These are phyloP conservation scores for Epizoanthus rinbou DNA, from an alignment of 92 coral and sea anemone species.

Conservation along the genomic window DNA sequence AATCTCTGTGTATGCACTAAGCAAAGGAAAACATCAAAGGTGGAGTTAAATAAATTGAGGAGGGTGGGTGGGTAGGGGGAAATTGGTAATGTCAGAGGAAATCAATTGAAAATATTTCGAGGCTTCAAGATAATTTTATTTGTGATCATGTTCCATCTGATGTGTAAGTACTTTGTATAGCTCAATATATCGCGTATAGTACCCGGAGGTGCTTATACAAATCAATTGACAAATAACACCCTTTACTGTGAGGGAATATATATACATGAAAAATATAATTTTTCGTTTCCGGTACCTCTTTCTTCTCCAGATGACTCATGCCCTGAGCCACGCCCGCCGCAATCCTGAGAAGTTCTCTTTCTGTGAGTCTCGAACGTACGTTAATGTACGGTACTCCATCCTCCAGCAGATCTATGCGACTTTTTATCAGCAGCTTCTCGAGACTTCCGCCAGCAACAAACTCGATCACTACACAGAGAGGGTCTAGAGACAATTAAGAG, in stretches of 20 bases:
- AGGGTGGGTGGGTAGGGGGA: too few relatives aligned
- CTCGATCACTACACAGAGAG: conserved; percentile 74
- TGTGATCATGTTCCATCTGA: too few relatives aligned
- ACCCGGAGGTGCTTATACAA: too few relatives aligned
- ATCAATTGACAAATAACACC: too few relatives aligned
- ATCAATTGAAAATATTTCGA: too few relatives aligned
- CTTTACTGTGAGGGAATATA: too few relatives aligned
- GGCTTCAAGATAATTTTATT: too few relatives aligned
- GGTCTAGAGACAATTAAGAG: conserved; percentile 44
- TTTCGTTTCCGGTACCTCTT: conserved; percentile 39
- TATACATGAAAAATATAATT: too few relatives aligned
- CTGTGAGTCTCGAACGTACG: conserved; percentile 76
- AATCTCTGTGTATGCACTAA: conserved; percentile 80
- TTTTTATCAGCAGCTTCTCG: conserved; percentile 60
- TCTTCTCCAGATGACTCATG: conserved; percentile 76
- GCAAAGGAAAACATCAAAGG: background rate
- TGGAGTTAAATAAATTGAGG: too few relatives aligned
- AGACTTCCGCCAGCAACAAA: conserved; percentile 79
- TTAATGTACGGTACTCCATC: conserved; percentile 56
- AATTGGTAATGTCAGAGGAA: too few relatives aligned
- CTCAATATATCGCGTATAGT: too few relatives aligned
- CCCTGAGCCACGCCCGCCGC: conserved; percentile 79
- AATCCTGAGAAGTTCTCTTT: conserved; percentile 76
- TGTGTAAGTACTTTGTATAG: too few relatives aligned
- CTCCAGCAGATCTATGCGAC: conserved; percentile 41